phyloP scores from a whole-genome alignment of 1,140 invertebrate species.

The Panagrolaimus sp. region DNA sequence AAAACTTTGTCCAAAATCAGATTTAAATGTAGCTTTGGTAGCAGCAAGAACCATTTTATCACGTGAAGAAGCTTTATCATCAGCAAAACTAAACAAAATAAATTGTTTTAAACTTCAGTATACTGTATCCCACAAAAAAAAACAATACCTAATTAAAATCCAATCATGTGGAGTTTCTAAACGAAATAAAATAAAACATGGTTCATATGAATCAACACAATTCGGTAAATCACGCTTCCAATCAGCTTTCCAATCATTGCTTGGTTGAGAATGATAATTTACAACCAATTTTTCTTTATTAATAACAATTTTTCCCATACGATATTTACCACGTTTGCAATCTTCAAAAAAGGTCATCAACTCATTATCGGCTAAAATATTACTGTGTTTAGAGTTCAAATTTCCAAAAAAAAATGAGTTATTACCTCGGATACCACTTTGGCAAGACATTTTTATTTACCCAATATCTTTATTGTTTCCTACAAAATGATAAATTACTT shows the following conservation, averaged over 20 bases:
- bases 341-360: slow-evolving; percentile 52
- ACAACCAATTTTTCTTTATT: slow-evolving; percentile 70
- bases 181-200: slow-evolving; percentile 86
- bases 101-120: not conserved
- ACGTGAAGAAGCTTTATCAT: slow-evolving; percentile 63
- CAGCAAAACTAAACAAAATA: slow-evolving; percentile 49
- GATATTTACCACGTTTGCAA: slow-evolving; percentile 56
- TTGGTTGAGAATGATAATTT: slow-evolving; percentile 66
- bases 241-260: slow-evolving; percentile 71
- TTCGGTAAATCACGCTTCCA: slow-evolving; percentile 74
- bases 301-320: slow-evolving; percentile 55
- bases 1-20: slow-evolving; percentile 81
- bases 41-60: slow-evolving; percentile 99
- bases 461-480: not conserved
- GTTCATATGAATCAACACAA: slow-evolving; percentile 76
- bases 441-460: slow-evolving; percentile 48
- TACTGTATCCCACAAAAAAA: no score
- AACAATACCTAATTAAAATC: slow-evolving; percentile 88
- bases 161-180: slow-evolving; percentile 79
- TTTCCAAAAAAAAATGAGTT: not conserved
- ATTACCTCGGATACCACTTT: slow-evolving; percentile 57
- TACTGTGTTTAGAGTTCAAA: slow-evolving; percentile 19
- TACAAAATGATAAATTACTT: slow-evolving; percentile 4
- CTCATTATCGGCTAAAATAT: slow-evolving; percentile 50
- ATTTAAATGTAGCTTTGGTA: slow-evolving; percentile 92